Percentiles rank a stretch among this genome's conserved stretches.
Evolutionary conservation across 1,140 invertebrate species (phyloP).

Genomic region (Dysdera silvatica): DNA sequence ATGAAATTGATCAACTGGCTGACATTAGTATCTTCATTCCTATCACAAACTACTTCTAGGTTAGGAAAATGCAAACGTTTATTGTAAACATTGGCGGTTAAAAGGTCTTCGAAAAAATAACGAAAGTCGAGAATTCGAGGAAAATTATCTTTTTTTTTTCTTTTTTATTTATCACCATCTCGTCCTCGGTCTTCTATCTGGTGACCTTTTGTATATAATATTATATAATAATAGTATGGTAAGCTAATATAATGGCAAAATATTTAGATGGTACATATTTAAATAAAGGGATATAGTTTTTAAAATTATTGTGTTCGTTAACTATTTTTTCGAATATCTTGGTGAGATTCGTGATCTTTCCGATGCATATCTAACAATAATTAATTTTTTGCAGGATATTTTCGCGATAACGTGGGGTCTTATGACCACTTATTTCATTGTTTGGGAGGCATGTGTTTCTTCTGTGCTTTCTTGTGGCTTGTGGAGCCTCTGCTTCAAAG

Average conservation of each 20-base stretch:
- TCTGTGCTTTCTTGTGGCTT: slow-evolving; percentile 30
- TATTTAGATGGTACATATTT: not conserved
- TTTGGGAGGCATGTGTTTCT: slow-evolving; percentile 26
- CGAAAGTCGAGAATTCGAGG: no score
- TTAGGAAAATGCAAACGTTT: no score
- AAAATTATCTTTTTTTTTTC: no score
- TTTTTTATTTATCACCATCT: not conserved
- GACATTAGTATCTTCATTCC: no score
- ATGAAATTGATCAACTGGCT: no score
- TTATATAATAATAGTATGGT: not conserved
- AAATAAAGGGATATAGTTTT: not conserved
- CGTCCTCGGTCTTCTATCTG: not conserved
- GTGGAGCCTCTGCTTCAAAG: slow-evolving; percentile 27
- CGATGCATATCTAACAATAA: not conserved
- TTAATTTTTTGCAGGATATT: slow-evolving; percentile 27
- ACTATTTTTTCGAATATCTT: not conserved
- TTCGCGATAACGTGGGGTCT: slow-evolving; percentile 30
- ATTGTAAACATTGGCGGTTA: no score
- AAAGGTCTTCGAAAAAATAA: no score
- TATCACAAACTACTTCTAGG: no score
- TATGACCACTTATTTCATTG: slow-evolving; percentile 32
- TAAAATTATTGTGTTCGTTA: not conserved
- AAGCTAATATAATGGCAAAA: not conserved
- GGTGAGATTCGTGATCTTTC: not conserved
- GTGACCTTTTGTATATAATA: not conserved